A percentile compares a stretch with the other conserved stretches of the same genome.
Evolutionary conservation across 2,888 invertebrate genomes (phyloP).

Genomic region (Trilocha varians): DNA sequence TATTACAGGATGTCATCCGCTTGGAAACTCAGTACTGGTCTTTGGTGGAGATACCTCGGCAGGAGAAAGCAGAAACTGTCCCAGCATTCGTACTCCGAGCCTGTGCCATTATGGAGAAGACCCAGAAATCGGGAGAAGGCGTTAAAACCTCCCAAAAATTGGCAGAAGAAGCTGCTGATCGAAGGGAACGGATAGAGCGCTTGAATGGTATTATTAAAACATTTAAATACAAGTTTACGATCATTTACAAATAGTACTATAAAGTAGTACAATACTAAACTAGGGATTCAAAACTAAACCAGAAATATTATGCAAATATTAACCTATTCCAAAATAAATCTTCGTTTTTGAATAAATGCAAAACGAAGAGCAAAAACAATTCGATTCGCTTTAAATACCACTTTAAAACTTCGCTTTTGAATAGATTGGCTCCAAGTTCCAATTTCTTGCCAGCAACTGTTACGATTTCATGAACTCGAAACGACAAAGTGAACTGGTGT

Average conservation of each 20-base stretch:
- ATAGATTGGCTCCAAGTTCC: background rate
- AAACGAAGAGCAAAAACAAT: no score
- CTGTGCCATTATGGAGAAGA: constrained; percentile 93
- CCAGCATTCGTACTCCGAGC: constrained; percentile 92
- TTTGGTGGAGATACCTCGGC: constrained; percentile 92
- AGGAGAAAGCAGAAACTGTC: constrained; percentile 95
- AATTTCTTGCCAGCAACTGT: background rate
- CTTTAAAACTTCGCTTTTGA: background rate
- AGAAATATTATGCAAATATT: background rate
- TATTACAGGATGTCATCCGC: constrained; percentile 87
- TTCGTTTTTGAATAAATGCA: background rate
- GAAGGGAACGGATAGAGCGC: constrained; percentile 87
- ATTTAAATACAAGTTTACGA: background rate
- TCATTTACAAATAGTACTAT: no score
- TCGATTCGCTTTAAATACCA: background rate
- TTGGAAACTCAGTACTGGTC: constrained; percentile 96
- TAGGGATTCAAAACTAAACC: no score
- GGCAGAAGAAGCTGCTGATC: constrained; percentile 89
- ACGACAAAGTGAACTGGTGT: background rate
- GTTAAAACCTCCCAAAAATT: constrained; percentile 88
- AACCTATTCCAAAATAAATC: background rate
- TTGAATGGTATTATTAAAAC: constrained; percentile 78
- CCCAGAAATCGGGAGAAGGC: constrained; percentile 90
- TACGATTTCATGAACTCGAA: background rate
- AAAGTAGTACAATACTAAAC: no score